A percentile compares a stretch with the other conserved stretches of the same genome.
Evolutionary conservation across 1,140 invertebrate genomes (phyloP).

Genomic region (Drosophila mauritiana): DNA sequence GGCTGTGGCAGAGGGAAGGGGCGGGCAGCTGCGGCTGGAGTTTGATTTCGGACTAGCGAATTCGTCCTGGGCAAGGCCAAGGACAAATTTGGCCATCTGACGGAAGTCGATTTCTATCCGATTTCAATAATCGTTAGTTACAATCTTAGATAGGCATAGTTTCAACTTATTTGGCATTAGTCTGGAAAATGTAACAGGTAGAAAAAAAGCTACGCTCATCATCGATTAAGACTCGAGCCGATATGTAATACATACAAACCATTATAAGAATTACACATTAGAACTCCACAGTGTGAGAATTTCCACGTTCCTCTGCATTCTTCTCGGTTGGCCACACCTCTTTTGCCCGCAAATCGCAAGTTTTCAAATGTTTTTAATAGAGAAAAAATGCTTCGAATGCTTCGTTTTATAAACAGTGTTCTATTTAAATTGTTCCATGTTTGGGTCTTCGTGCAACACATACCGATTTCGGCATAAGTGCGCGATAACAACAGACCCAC

Average conservation of each 20-base stretch:
- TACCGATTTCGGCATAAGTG: slow-evolving; percentile 21
- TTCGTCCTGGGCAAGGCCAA: slow-evolving; percentile 52
- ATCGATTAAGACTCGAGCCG: not conserved
- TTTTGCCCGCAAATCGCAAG: no score
- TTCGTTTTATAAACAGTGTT: no score
- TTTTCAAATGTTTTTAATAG: no score
- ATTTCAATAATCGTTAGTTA: slow-evolving; percentile 3
- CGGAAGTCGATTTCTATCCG: slow-evolving; percentile 5
- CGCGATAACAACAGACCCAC: slow-evolving; percentile 55
- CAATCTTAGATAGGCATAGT: not conserved
- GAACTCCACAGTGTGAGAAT: no score
- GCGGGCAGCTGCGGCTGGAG: slow-evolving; percentile 20
- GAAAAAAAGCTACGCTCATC: not conserved
- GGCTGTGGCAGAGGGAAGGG: not conserved
- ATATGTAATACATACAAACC: no score
- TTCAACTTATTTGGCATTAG: not conserved
- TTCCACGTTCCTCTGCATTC: no score
- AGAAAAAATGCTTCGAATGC: no score
- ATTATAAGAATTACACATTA: no score
- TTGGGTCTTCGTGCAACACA: slow-evolving; percentile 6
- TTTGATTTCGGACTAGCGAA: slow-evolving; percentile 2
- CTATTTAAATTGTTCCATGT: not conserved
- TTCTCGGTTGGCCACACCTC: no score
- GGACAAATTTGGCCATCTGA: slow-evolving; percentile 24
- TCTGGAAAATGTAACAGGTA: not conserved